Conservation (phyloP, 2,888 invertebrate genomes). For the Homarus gammarus region DNA sequence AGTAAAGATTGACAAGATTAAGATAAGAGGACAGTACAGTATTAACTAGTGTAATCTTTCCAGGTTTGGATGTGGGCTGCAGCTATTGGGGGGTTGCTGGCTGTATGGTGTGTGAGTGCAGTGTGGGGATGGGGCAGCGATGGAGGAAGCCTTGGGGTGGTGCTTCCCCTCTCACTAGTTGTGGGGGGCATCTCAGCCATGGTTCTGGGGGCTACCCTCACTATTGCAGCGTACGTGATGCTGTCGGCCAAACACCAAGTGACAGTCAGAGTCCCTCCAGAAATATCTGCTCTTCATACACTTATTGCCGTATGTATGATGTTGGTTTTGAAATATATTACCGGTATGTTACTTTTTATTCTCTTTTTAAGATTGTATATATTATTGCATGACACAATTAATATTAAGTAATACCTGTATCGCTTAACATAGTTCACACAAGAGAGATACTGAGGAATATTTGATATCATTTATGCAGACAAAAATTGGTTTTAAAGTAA, state of each 20-base stretch:
- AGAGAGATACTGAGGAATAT: too few species aligned
- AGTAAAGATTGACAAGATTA: too few species aligned
- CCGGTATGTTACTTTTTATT: too few species aligned
- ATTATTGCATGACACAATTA: too few species aligned
- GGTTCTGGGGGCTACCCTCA: slow-evolving; percentile 70
- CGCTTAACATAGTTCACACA: too few species aligned
- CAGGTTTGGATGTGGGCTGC: slow-evolving; percentile 70
- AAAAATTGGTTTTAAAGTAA: too few species aligned
- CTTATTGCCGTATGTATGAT: slow-evolving; percentile 47
- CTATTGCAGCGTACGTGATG: slow-evolving; percentile 63
- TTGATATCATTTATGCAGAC: too few species aligned
- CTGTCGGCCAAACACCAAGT: slow-evolving; percentile 68
- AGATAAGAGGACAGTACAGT: too few species aligned
- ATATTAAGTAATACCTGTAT: too few species aligned
- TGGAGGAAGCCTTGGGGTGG: slow-evolving; percentile 46
- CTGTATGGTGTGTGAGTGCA: slow-evolving; percentile 44
- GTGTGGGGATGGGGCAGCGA: slow-evolving; percentile 66
- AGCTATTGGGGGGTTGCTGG: slow-evolving; percentile 56
- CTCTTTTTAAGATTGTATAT: too few species aligned
- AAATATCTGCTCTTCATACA: slow-evolving; percentile 61
- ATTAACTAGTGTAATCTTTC: not conserved
- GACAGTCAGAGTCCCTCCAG: slow-evolving; percentile 62
- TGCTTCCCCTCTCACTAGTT: slow-evolving; percentile 64
- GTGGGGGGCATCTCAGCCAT: slow-evolving; percentile 67
- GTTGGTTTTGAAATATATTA: too few species aligned